Conservation (phyloP, 2,797 vertebrate species). For the Chrosomus eos region DNA sequence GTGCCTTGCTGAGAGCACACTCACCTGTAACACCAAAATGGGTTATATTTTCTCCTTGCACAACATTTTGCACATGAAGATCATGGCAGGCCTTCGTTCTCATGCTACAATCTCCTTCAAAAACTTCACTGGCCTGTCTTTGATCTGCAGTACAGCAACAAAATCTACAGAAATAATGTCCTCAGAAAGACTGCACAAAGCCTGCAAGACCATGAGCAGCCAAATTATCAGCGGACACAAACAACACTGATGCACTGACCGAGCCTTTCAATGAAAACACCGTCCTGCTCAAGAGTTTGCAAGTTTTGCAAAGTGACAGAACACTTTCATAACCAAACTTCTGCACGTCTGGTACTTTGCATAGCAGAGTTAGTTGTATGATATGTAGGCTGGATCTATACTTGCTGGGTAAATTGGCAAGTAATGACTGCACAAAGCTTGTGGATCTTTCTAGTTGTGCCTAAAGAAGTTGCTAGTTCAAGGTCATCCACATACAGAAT, state of each 20-base stretch:
- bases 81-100: constrained; percentile 27
- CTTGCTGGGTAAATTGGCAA: constrained; percentile 48
- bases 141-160: constrained; percentile 23
- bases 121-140: background rate
- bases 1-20: too few species aligned
- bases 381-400: constrained; percentile 53
- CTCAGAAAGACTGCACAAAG: constrained; percentile 25
- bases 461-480: constrained; percentile 57
- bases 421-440: constrained; percentile 49
- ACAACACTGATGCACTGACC: constrained; percentile 33
- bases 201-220: background rate
- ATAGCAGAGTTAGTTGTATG: constrained; percentile 25
- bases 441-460: constrained; percentile 25
- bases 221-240: constrained; percentile 9
- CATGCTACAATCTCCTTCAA: background rate
- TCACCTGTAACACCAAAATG: background rate
- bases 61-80: constrained; percentile 33
- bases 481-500: constrained; percentile 58
- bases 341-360: background rate
- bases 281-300: constrained; percentile 27
- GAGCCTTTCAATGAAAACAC: constrained; percentile 32
- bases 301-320: constrained; percentile 30
- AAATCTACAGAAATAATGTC: constrained; percentile 19
- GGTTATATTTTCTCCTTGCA: constrained; percentile 19
- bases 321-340: constrained; percentile 23